Evolutionary conservation across 2,113 vertebrate genomes (phyloP), one percentile per base, ranked within the genome.

Genomic region (Sander vitreus): DNA sequence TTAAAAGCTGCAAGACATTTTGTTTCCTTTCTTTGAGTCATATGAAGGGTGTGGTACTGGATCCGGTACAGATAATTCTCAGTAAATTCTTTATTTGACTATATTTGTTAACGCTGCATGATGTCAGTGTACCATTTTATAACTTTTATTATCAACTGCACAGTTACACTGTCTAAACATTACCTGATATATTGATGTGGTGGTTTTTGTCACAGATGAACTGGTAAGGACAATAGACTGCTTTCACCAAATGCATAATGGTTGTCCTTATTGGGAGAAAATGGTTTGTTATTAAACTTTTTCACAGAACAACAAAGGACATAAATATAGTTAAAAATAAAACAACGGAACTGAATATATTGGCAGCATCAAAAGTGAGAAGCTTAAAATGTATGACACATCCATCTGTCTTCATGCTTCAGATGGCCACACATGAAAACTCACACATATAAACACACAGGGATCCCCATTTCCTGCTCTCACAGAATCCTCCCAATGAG

Each of bases 1-100:
- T 36, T 8, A 51, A 74, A 84, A 78, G 74, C 50, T 63, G 57
- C 10, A 54, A 86, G 76, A 85, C 68, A 58, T 81, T 78, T 88
- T 57, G 19, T 87, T 84, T 88, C 80, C 85, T 58, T 39, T 67
- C 23, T 21, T 50, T 85, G 90, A 90, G 60, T 88, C 83, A 86
- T 39, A 51, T 18, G 13, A 67, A 83, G 83, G 81, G 81, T 74
- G 85, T 78, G 73, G 86, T 59, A 19, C 58, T 45, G 21, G 25
- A 48, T 25, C 8, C 0, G 27, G 30, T 5, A 33, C 30, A 33
- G 33, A 33, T 33, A 33, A 33, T 33, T 33, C 30, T 60, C 48
- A 14, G 14, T 51, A 16, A 58, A 13, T 8, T 60, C 13, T 15
- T 23, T 25, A 18, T 51, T 73, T 50, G 5, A 43, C 16, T 23